Evolutionary conservation across 2,113 vertebrate species (phyloP).

Genomic region (Triplophysa rosa): DNA sequence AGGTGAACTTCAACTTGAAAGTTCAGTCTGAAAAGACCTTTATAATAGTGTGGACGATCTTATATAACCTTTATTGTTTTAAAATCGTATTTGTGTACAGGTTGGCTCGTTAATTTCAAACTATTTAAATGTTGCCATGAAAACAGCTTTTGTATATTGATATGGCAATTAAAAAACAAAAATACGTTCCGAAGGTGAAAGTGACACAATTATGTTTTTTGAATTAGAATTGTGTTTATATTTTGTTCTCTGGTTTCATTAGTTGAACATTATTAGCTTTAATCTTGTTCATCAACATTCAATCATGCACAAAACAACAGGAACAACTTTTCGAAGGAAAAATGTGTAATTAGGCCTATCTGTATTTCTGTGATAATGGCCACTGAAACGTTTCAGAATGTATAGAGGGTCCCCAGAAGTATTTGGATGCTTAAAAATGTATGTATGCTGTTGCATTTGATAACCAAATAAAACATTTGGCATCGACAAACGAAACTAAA

Average conservation of each 20-base stretch:
- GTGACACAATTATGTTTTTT: background rate
- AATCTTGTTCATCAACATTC: background rate
- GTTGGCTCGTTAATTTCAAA: too few relatives aligned
- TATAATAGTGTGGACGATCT: too few relatives aligned
- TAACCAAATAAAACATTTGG: background rate
- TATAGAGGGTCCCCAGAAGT: background rate
- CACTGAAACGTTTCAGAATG: background rate
- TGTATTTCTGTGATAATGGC: background rate
- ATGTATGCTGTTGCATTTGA: background rate
- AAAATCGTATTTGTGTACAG: too few relatives aligned
- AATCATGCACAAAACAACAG: background rate
- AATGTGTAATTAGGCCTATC: background rate
- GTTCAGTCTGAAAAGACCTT: background rate
- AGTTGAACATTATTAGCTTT: background rate
- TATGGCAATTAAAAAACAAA: too few relatives aligned
- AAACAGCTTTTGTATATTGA: too few relatives aligned
- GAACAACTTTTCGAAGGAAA: background rate
- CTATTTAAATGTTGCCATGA: too few relatives aligned
- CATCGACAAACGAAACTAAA: background rate
- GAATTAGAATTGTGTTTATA: background rate
- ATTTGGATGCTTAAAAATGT: background rate
- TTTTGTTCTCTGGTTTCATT: conserved; percentile 1
- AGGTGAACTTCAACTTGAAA: conserved; percentile 2
- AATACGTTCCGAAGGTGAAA: background rate
- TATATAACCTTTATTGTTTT: too few relatives aligned